Conservation (phyloP, 2,113 vertebrate species). For the western clawed frog (Xenopus tropicalis) region UCB_Xtro_10.0 CM004447.2:115393501-115394000, state of each 20-base stretch:
- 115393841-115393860: slow-evolving; percentile 65
- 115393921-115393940: slow-evolving; percentile 66
- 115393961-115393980: slow-evolving; percentile 77
- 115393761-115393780: slow-evolving; percentile 85
- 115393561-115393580: slow-evolving; percentile 49
- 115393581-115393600: slow-evolving; percentile 54
- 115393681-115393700: slow-evolving; percentile 76
- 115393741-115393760: slow-evolving; percentile 86
- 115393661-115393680: slow-evolving; percentile 78
- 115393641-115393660: slow-evolving; percentile 59
- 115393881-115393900: slow-evolving; percentile 53
- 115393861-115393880: slow-evolving; percentile 55
- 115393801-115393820: slow-evolving; percentile 79
- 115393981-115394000: slow-evolving; percentile 68
- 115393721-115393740: slow-evolving; percentile 87
- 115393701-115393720: slow-evolving; percentile 63
- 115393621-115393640: slow-evolving; percentile 53
- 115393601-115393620: slow-evolving; percentile 49
- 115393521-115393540: slow-evolving; percentile 50
- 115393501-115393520: slow-evolving; percentile 46
- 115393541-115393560: slow-evolving; percentile 61
- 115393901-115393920: slow-evolving; percentile 56
- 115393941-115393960: slow-evolving; percentile 66
- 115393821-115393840: slow-evolving; percentile 69
- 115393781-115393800: slow-evolving; percentile 76